Evolutionary conservation across 1,140 invertebrate genomes (phyloP).

Genomic region (Drosophila prosaltans): DNA sequence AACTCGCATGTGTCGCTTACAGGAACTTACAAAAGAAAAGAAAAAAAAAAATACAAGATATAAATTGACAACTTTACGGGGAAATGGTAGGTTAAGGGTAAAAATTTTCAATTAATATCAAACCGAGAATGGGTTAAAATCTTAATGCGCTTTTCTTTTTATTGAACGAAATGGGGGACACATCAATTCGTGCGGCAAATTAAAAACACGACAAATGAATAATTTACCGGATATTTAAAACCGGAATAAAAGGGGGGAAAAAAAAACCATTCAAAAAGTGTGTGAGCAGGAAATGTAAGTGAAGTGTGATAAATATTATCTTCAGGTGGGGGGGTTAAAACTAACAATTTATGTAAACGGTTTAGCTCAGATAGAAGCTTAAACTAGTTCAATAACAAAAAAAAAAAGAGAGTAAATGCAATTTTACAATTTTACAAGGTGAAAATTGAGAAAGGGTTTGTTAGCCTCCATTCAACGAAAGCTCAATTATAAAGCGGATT

Average conservation of each 20-base stretch:
- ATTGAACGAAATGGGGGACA: not conserved
- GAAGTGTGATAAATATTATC: constrained; percentile 8
- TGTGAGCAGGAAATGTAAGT: not conserved
- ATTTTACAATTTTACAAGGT: too few species aligned
- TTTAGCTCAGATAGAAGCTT: not conserved
- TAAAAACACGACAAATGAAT: constrained; percentile 16
- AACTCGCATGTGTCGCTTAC: constrained; percentile 16
- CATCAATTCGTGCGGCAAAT: constrained; percentile 16
- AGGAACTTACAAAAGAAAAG: not conserved
- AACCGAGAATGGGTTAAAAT: not conserved
- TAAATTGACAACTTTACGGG: constrained; percentile 14
- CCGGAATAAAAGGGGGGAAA: not conserved
- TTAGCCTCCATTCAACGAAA: too few species aligned
- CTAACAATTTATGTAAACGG: not conserved
- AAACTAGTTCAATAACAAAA: not conserved
- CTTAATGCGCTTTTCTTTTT: constrained; percentile 13
- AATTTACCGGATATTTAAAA: not conserved
- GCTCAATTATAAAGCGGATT: too few species aligned
- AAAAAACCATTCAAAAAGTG: not conserved
- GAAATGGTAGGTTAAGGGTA: constrained; percentile 10
- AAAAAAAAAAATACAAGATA: constrained; percentile 1
- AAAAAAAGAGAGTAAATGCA: not conserved
- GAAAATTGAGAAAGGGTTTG: too few species aligned
- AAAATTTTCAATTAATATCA: constrained; percentile 6
- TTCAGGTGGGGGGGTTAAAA: not conserved